Conservation (phyloP, 2,888 invertebrate genomes). For the Acleris literana region DNA sequence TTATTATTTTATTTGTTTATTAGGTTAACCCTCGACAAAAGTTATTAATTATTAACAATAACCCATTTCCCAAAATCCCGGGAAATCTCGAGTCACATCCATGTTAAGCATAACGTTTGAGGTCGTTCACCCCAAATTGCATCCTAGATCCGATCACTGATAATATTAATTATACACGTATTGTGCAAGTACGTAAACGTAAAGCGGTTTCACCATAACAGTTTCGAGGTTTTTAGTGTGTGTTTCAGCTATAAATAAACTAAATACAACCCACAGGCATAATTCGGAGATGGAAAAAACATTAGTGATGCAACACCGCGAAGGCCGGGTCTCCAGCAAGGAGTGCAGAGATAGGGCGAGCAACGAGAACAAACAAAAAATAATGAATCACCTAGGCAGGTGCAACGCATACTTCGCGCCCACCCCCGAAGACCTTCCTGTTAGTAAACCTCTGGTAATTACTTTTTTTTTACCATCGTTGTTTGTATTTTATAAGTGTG, state of each 20-base stretch:
- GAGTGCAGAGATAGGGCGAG: conserved; percentile 50
- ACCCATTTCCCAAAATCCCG: too few species aligned
- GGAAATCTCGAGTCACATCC: too few species aligned
- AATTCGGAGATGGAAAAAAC: conserved; percentile 92
- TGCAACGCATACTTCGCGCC: conserved; percentile 69
- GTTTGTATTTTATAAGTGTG: too few species aligned
- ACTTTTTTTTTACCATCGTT: background rate
- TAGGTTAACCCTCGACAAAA: too few species aligned
- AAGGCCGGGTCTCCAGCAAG: conserved; percentile 76
- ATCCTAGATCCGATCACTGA: too few species aligned
- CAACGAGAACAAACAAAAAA: conserved; percentile 67
- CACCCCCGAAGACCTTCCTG: conserved; percentile 42
- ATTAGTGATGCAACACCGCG: conserved; percentile 88
- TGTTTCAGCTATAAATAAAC: conserved; percentile 8
- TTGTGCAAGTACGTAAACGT: too few species aligned
- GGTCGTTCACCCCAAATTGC: too few species aligned
- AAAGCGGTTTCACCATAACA: too few species aligned
- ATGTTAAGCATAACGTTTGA: too few species aligned
- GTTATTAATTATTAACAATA: too few species aligned
- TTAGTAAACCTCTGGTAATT: conserved; percentile 40
- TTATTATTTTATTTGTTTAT: too few species aligned
- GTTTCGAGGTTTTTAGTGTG: background rate
- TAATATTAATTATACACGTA: too few species aligned
- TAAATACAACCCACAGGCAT: conserved; percentile 80
- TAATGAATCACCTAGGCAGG: conserved; percentile 71